Base-by-base conservation (phyloP, 2,797 vertebrate species). In the Cyclura pinguis region DNA sequence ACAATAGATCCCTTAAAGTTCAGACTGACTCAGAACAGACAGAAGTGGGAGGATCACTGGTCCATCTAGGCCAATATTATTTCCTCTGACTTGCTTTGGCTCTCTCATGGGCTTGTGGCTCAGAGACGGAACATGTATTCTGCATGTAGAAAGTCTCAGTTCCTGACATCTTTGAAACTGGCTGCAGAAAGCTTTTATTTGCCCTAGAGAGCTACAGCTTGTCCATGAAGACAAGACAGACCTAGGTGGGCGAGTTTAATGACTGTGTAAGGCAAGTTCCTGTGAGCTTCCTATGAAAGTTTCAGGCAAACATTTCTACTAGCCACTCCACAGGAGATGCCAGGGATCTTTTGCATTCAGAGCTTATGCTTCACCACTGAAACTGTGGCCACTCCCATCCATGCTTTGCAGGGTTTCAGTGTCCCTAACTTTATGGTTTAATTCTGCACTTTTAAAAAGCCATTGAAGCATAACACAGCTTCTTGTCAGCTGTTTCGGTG, bases 401-500 rank as follows among this genome's bases (percentile, higher is more conserved):
- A 38, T 88, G n/a, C n/a, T 81, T 80, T 57, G 62, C 32, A 72
- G 27, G 35, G 20, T 57, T 55, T 57, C 67, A 81, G n/a, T 88
- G 80, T 69, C 27, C 24, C 78, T 59, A 88, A 69, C 24, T 85
- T 72, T 73, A 55, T 72, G 77, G 50, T 18, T 55, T 52, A 72
- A 88, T 29, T 69, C 32, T 81, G 67, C 14, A 38, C 64, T 81
- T 88, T 35, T 2, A 80, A 67, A 72, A 80, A 81, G 14, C 24
- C 35, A 29, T 72, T 81, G 78, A 93, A 94, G 95, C 95, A 95
- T 96, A 96, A 96, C 96, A 96, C 94, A 95, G 93, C 93, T 95
- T 93, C 67, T 91, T 96, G 94, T 95, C 96, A 97, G 96, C 94
- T 96, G 96, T 97, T 96, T 96, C 96, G 32, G 32, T 93, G 94